Percentiles rank a stretch among this genome's conserved stretches.
These are phyloP conservation scores for Lysandra bellargus DNA, from an alignment of 2,888 invertebrate genomes.

Conservation along the genomic window DNA sequence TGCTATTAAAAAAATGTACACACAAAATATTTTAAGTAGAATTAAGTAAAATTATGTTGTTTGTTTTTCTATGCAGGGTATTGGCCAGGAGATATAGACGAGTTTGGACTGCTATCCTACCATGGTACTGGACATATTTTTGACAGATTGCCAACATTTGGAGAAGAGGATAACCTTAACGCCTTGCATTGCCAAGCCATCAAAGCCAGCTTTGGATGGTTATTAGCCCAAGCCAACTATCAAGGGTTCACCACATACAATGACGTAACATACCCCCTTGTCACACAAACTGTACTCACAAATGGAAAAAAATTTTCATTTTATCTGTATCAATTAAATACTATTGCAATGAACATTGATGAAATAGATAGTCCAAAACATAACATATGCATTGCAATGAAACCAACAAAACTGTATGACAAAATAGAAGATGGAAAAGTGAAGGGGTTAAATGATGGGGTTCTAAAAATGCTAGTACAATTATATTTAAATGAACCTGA, in stretches of 20 bases:
- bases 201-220: constrained; percentile 89
- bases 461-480: constrained; percentile 85
- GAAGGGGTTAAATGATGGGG: constrained; percentile 89
- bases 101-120: constrained; percentile 89
- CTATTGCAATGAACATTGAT: constrained; percentile 84
- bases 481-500: constrained; percentile 87
- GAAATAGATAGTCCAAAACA: constrained; percentile 81
- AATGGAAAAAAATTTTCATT: constrained; percentile 94
- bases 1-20: not conserved
- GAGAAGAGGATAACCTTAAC: constrained; percentile 80
- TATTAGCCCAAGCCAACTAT: constrained; percentile 88
- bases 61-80: constrained; percentile 78
- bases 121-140: constrained; percentile 84
- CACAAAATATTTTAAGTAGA: too few species aligned
- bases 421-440: constrained; percentile 85
- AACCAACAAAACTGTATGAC: constrained; percentile 87
- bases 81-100: constrained; percentile 90
- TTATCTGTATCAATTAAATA: constrained; percentile 95
- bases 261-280: constrained; percentile 94
- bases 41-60: not conserved
- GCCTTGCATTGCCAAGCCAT: constrained; percentile 88
- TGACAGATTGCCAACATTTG: constrained; percentile 67
- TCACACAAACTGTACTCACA: constrained; percentile 92
- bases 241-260: constrained; percentile 95
- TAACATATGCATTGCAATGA: constrained; percentile 90